Evolutionary conservation across 2,113 vertebrate species (phyloP).

Genomic region (Arenaria interpres): DNA sequence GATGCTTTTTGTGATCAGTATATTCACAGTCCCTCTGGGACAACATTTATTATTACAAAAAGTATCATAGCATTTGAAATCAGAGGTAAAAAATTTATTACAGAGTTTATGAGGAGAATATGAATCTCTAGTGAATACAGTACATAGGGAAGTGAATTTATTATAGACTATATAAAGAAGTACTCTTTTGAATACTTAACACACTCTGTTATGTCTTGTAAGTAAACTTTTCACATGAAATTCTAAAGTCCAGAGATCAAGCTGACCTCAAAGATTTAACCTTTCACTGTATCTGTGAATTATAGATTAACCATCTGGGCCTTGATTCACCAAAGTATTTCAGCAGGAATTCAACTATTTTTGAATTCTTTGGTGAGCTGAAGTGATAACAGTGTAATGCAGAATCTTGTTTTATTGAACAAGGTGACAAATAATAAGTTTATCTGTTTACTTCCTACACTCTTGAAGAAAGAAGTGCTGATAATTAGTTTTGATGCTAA

Average conservation of each 20-base stretch:
- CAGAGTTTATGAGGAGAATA: slow-evolving; percentile 57
- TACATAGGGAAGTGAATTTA: slow-evolving; percentile 66
- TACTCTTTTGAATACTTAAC: slow-evolving; percentile 55
- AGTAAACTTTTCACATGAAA: slow-evolving; percentile 25
- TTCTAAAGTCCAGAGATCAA: slow-evolving; percentile 26
- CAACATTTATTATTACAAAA: slow-evolving; percentile 64
- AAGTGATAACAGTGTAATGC: background rate
- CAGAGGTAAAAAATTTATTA: slow-evolving; percentile 71
- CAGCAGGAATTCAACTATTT: background rate
- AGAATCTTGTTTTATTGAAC: background rate
- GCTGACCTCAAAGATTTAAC: background rate
- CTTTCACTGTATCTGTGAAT: background rate
- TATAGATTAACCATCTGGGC: background rate
- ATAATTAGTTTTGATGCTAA: background rate
- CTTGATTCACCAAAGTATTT: background rate
- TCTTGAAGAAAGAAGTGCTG: background rate
- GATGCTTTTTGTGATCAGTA: slow-evolving; percentile 13
- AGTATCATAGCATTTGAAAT: slow-evolving; percentile 62
- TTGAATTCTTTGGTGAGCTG: background rate
- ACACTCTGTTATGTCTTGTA: background rate
- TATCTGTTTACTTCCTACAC: background rate
- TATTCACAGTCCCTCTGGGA: slow-evolving; percentile 53
- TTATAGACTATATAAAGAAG: slow-evolving; percentile 55
- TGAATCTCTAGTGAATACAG: slow-evolving; percentile 62
- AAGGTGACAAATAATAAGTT: background rate